phyloP scores from a whole-genome alignment of 2,113 vertebrate genomes.

The Stomatorhinus ivindoensis region DNA sequence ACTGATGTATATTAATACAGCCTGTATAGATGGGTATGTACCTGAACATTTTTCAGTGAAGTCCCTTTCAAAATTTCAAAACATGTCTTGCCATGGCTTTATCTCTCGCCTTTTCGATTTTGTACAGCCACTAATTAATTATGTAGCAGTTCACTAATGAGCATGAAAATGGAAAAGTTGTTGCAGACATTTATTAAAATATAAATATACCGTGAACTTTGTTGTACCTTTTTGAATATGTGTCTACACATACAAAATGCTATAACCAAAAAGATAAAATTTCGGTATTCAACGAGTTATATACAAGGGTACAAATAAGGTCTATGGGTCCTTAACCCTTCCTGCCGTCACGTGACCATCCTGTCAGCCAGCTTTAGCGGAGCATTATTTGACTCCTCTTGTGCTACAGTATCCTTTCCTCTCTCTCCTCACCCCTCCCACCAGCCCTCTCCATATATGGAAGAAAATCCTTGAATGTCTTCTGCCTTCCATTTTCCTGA shows the following conservation, averaged over 20 bases:
- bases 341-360: background rate
- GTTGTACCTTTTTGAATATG: background rate
- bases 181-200: background rate
- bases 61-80: background rate
- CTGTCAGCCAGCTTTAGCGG: background rate
- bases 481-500: background rate
- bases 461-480: background rate
- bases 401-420: background rate
- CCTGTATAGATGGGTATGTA: background rate
- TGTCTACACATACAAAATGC: background rate
- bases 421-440: background rate
- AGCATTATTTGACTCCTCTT: background rate
- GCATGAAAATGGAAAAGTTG: background rate
- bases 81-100: background rate
- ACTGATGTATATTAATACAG: background rate
- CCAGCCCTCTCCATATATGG: background rate
- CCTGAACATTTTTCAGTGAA: background rate
- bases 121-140: background rate
- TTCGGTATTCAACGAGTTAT: background rate
- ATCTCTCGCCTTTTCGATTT: background rate
- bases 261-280: background rate
- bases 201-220: background rate
- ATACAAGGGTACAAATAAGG: background rate
- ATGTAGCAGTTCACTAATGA: background rate
- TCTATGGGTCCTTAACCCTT: background rate